Conservation (phyloP, 1,140 invertebrate genomes). For the Drosophila persimilis region DNA sequence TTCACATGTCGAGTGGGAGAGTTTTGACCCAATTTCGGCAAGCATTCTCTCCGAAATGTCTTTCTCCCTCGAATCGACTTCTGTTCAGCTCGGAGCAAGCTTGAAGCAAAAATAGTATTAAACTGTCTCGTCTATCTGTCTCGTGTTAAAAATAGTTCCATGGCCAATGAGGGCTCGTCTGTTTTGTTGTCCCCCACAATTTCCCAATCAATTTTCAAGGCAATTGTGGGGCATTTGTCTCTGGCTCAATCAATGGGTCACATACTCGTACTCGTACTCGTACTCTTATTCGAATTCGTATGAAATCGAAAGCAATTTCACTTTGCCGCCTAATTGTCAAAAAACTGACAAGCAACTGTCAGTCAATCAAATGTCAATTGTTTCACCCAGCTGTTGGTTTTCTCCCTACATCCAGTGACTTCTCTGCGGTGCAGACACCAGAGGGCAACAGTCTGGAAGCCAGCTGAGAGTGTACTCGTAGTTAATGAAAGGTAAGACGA, state of each 20-base stretch:
- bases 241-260: conserved; percentile 13
- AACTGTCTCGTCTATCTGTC: conserved; percentile 10
- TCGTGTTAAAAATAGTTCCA: conserved; percentile 53
- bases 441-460: conserved; percentile 5
- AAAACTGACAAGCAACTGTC: conserved; percentile 73
- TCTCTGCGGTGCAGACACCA: conserved; percentile 2
- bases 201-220: conserved; percentile 67
- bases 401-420: conserved; percentile 5
- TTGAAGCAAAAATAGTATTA: conserved; percentile 45
- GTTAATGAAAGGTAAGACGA: conserved; percentile 39
- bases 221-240: conserved; percentile 46
- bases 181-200: conserved; percentile 26
- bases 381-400: conserved; percentile 43
- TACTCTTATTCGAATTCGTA: neutral
- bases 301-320: conserved; percentile 76
- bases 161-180: conserved; percentile 26
- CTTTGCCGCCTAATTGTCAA: conserved; percentile 74
- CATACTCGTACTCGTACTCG: neutral
- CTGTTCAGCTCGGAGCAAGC: neutral
- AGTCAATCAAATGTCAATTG: conserved; percentile 74
- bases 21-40: conserved; percentile 55
- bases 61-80: neutral
- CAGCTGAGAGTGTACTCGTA: neutral
- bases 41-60: conserved; percentile 26
- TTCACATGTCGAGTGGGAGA: conserved; percentile 54